A percentile compares a stretch with the other conserved stretches of the same genome.
Evolutionary conservation across 2,888 invertebrate genomes (phyloP).

Genomic region (Nipponacmea schrenckii): DNA sequence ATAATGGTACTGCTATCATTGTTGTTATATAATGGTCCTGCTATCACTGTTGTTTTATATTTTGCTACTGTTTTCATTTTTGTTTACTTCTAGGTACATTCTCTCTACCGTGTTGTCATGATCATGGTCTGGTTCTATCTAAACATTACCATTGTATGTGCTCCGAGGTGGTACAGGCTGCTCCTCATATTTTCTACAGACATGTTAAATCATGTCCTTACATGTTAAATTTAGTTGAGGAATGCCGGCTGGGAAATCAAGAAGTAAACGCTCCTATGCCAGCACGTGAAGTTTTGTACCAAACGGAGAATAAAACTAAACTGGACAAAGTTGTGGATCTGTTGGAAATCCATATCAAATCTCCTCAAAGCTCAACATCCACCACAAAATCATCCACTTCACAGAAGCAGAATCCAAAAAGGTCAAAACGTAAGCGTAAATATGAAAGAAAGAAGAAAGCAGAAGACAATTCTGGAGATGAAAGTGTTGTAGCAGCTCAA

Average conservation of each 20-base stretch:
- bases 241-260: not conserved
- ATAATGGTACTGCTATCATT: too few species aligned
- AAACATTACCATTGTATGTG: conserved; percentile 7
- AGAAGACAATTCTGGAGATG: too few species aligned
- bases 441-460: too few species aligned
- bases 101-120: not conserved
- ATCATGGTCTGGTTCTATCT: not conserved
- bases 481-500: too few species aligned
- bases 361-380: not conserved
- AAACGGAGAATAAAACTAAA: not conserved
- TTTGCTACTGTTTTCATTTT: too few species aligned
- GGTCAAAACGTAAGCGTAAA: too few species aligned
- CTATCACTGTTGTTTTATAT: too few species aligned
- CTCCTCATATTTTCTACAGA: not conserved
- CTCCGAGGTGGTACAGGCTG: not conserved
- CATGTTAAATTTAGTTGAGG: not conserved
- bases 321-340: not conserved
- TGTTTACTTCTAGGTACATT: not conserved
- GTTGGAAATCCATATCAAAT: not conserved
- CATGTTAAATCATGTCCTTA: not conserved
- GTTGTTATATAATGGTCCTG: too few species aligned
- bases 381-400: too few species aligned
- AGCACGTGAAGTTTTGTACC: not conserved
- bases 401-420: too few species aligned
- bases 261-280: not conserved